These are phyloP conservation scores for Parelbella ahira DNA, from an alignment of 2,888 invertebrate genomes.

Conservation along the genomic window DNA sequence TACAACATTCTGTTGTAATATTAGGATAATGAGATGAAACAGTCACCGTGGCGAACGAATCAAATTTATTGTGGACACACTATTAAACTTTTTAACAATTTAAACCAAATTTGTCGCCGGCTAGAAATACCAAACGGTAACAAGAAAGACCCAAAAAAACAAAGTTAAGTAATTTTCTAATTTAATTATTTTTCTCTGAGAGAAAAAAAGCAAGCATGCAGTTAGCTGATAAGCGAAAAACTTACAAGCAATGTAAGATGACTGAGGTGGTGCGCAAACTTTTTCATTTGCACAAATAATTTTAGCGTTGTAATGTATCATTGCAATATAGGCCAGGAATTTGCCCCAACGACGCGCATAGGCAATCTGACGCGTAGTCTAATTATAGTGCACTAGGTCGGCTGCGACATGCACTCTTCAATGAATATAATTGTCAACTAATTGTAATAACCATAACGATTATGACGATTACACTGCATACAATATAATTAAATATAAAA, in stretches of 20 bases:
- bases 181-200: too few species aligned
- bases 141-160: too few species aligned
- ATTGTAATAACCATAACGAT: conserved; percentile 21
- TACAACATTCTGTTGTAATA: too few species aligned
- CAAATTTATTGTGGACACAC: too few species aligned
- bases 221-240: conserved; percentile 8
- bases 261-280: background rate
- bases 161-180: too few species aligned
- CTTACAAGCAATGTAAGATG: conserved; percentile 3
- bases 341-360: conserved; percentile 53
- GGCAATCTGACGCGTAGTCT: conserved; percentile 56
- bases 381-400: conserved; percentile 54
- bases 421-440: conserved; percentile 39
- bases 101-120: too few species aligned
- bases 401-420: conserved; percentile 43
- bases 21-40: too few species aligned
- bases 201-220: conserved; percentile 3
- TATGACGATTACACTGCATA: conserved; percentile 1
- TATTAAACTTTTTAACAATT: too few species aligned
- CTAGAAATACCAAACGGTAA: too few species aligned
- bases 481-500: background rate
- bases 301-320: conserved; percentile 11
- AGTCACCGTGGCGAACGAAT: too few species aligned
- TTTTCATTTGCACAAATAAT: conserved; percentile 13
- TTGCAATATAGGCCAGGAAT: conserved; percentile 56